phyloP scores from a whole-genome alignment of 2,888 invertebrate species.

The Carabus problematicus region DNA sequence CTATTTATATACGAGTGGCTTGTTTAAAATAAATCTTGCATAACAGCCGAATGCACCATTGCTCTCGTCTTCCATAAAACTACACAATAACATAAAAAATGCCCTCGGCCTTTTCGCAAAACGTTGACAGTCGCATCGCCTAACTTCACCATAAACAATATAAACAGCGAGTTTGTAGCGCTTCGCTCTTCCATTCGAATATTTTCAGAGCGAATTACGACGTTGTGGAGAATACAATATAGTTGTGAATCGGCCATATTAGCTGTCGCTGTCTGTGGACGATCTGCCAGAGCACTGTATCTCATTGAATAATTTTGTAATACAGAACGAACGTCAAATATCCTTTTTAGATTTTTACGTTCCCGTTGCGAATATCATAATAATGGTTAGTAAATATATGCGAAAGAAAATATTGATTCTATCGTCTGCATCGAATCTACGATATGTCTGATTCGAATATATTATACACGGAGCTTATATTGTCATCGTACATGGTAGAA shows the following conservation, averaged over 20 bases:
- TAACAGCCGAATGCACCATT: slow-evolving; percentile 41
- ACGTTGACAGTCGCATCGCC: slow-evolving; percentile 9
- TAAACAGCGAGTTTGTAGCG: slow-evolving; percentile 23
- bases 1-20: slow-evolving; percentile 38
- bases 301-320: slow-evolving; percentile 39
- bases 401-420: slow-evolving; percentile 8
- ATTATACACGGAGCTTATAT: too few relatives aligned
- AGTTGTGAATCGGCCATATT: neutral
- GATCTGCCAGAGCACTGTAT: slow-evolving; percentile 8
- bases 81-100: slow-evolving; percentile 42
- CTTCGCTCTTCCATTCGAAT: slow-evolving; percentile 27
- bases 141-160: slow-evolving; percentile 39
- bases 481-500: too few relatives aligned
- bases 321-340: slow-evolving; percentile 26
- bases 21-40: slow-evolving; percentile 42
- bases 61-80: slow-evolving; percentile 40
- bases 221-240: slow-evolving; percentile 1
- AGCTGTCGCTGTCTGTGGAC: neutral
- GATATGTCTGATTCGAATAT: too few relatives aligned
- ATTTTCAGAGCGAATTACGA: slow-evolving; percentile 14
- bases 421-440: too few relatives aligned
- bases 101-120: slow-evolving; percentile 11
- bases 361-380: slow-evolving; percentile 11
- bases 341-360: slow-evolving; percentile 34
- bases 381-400: slow-evolving; percentile 26